Evolutionary conservation across 2,113 vertebrate species (phyloP), one percentile per base, ranked within the genome.

Genomic region (Oxyura jamaicensis): DNA sequence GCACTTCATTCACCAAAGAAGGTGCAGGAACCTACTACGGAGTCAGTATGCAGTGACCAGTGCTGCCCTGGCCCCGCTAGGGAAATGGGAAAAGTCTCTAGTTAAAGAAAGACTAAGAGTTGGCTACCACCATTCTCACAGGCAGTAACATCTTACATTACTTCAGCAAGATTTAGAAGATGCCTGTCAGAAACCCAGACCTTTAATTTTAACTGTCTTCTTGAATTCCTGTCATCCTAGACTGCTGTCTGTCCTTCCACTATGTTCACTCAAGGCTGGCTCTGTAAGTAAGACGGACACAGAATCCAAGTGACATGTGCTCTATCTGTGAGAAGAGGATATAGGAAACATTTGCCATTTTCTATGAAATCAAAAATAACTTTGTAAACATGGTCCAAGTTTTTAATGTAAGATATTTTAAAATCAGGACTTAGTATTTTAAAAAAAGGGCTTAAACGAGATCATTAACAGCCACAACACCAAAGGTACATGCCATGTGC

Each of bases 241-340:
- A 91, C 33, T 81, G 89, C 83, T 89, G 91, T 91, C 93, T 95
- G 87, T 95, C 93, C 91, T 83, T 95, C 63, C 73, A 82, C 81
- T 84, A 95, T 42, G 56, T 63, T 95, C 73, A 92, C 65, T 81
- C 86, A 91, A 91, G 74, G 42, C 91, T 92, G 84, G 36, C 73
- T 89, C 39, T 52, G 8, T 65, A 91, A 95, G 77, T 33, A 84
- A 48, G 10, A 92, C 1, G 29, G 86, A 86, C 46, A 89, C 17
- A 94, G 53, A 91, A 89, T 87, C 81, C 78, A 75, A 94, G 66
- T 60, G 52, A 75, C 84, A 84, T 28, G 35, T 89, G 81, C 36
- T 67, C 41, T 74, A 92, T 88, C 81, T 95, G 77, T 75, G 72
- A 52, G 50, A 73, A 93, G 29, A 91, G 14, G 55, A 95, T 71